Base-by-base conservation (phyloP, 2,113 vertebrate species). In the Centropus unirufus region DNA sequence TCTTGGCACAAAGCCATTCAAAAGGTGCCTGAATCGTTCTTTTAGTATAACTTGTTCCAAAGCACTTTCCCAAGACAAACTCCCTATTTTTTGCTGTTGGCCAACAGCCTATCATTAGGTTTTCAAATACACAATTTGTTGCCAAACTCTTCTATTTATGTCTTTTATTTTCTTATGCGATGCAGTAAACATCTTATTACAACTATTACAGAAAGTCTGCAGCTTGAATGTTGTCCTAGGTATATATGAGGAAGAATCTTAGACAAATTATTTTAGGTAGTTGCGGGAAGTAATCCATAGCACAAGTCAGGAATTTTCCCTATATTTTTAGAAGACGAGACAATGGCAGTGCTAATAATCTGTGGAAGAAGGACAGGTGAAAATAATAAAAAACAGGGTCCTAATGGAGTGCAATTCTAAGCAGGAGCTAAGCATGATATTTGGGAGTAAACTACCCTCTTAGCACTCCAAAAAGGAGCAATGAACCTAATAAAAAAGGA, bases 261-360 rank as follows among this genome's bases (percentile, higher is more conserved):
- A 27, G 47, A 47, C 21, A 64, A 77, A 40, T 23, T 58, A 44
- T n/a, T 87, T 64, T 73, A 39, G 14, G 32, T 54, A 34, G 15
- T 22, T 36, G 36, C 9, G 36, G 36, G 36, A 39, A 12, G 32
- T 54, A 34, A 14, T 22, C 64, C 36, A 54, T 49, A 82, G 44
- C 36, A 72, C 23, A 82, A 14, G 87, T 19, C 29, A 68, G 54
- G 27, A 12, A 29, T 44, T 55, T 51, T 78, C 70, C 10, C 46
- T 92, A 83, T 93, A 34, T 74, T 83, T 94, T 95, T 77, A 73
- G 74, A 46, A 66, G 47, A 74, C 47, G 59, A 83, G 91, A 51
- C 61, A 73, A 39, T 22, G 77, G 51, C 62, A 86, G 21, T 51
- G 67, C 26, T 34, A 85, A 54, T 89, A 83, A 61, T 42, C 16